Percentiles rank a stretch among this genome's conserved stretches.
phyloP scores from a whole-genome alignment of 2,113 vertebrate genomes.

The Pterocles orientalis region DNA sequence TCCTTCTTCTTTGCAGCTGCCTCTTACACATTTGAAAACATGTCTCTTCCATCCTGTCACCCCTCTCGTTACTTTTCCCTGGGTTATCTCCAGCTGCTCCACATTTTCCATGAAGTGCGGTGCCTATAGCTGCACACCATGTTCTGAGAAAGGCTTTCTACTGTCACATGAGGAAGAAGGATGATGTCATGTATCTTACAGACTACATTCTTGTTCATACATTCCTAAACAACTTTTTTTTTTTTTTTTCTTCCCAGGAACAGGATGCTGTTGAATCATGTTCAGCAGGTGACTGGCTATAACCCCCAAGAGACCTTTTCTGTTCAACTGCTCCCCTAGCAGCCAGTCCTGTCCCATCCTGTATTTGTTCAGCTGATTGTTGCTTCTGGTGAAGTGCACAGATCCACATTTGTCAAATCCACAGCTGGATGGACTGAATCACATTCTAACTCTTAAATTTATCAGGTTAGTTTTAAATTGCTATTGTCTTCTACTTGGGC shows the following conservation, averaged over 20 bases:
- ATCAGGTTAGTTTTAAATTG: not conserved
- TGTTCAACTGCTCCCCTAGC: not conserved
- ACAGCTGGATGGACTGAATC: not conserved
- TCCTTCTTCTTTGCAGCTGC: not conserved
- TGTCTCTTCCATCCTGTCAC: not conserved
- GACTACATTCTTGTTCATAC: not conserved
- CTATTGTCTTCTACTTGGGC: not conserved
- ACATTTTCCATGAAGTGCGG: not conserved
- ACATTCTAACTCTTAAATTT: not conserved
- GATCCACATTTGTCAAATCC: not conserved
- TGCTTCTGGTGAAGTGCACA: not conserved
- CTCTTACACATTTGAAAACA: not conserved
- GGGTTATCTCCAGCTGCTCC: not conserved
- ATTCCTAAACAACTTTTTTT: not conserved
- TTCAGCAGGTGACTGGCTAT: not conserved
- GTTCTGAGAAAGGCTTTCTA: not conserved
- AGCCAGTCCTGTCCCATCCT: not conserved
- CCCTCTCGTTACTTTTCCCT: not conserved
- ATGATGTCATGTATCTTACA: fast-evolving
- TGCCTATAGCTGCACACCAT: not conserved
- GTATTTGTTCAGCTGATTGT: not conserved
- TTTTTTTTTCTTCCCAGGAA: not conserved
- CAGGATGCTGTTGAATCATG: not conserved
- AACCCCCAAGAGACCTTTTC: not conserved
- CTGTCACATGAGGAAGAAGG: not conserved